phyloP scores from a whole-genome alignment of 2,797 vertebrate genomes.

The Propithecus deckenii region DNA sequence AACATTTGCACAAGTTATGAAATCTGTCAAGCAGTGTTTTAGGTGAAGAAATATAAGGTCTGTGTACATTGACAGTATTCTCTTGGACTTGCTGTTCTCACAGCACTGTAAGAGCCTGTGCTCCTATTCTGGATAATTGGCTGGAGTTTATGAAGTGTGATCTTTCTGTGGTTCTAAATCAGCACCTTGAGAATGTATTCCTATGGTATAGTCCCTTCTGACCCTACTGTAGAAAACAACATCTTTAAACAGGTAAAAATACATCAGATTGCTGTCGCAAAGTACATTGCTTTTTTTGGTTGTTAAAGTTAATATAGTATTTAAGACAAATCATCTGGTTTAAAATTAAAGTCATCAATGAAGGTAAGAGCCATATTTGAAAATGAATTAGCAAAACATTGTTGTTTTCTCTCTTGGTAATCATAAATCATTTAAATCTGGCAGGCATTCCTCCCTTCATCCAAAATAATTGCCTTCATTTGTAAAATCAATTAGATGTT shows the following conservation, averaged over 20 bases:
- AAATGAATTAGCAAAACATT: constrained; percentile 74
- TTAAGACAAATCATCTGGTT: constrained; percentile 70
- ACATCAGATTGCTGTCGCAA: constrained; percentile 48
- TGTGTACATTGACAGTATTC: constrained; percentile 18
- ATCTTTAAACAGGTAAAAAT: constrained; percentile 60
- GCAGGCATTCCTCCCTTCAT: constrained; percentile 75
- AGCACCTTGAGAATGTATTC: constrained; percentile 64
- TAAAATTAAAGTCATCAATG: constrained; percentile 70
- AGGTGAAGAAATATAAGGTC: constrained; percentile 55
- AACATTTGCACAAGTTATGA: constrained; percentile 61
- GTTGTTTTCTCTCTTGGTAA: constrained; percentile 74
- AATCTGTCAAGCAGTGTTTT: constrained; percentile 59
- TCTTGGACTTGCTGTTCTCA: not conserved
- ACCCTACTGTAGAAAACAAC: constrained; percentile 57
- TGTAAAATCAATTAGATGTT: constrained; percentile 75
- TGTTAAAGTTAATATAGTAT: constrained; percentile 52
- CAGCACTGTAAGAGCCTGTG: not conserved
- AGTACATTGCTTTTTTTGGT: constrained; percentile 29
- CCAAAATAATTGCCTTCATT: constrained; percentile 80
- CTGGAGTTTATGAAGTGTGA: constrained; percentile 63
- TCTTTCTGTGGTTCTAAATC: constrained; percentile 62
- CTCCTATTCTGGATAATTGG: constrained; percentile 49
- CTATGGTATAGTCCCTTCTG: constrained; percentile 51
- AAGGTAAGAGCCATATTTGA: constrained; percentile 65
- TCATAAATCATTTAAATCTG: constrained; percentile 78